A percentile compares a stretch with the other conserved stretches of the same genome.
Conservation (phyloP, 2,797 vertebrate genomes). For the Hylomyscus alleni region DNA sequence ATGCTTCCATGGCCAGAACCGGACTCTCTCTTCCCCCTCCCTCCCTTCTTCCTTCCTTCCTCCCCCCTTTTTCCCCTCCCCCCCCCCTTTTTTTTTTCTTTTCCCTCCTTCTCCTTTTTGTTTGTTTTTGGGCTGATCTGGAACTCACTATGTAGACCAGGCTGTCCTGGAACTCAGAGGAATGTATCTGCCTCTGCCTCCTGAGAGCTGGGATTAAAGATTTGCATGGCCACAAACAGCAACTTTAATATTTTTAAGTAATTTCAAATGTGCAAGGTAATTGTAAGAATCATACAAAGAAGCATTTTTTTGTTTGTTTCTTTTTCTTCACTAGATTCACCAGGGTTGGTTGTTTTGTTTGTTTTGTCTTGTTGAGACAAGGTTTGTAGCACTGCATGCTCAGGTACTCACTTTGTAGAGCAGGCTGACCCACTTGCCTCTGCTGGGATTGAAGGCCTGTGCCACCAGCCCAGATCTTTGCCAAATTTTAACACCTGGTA, state of each 20-base stretch:
- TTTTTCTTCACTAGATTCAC: neutral
- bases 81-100: neutral
- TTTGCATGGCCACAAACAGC: neutral
- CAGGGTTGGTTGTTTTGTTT: neutral
- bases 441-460: neutral
- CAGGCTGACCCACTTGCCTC: neutral
- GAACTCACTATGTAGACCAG: neutral
- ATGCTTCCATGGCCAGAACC: neutral
- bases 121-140: neutral
- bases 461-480: neutral
- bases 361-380: neutral
- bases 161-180: neutral
- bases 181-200: neutral
- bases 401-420: neutral
- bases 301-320: neutral
- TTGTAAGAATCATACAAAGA: neutral
- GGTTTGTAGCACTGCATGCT: neutral
- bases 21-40: neutral
- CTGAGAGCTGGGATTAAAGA: neutral
- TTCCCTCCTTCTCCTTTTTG: neutral
- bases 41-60: neutral
- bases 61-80: neutral
- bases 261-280: slow-evolving; percentile 20
- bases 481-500: slow-evolving; percentile 1
- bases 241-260: slow-evolving; percentile 10